These are phyloP conservation scores for Philotrypesis tridentata DNA, from an alignment of 1,140 invertebrate species.

Conservation along the genomic window DNA sequence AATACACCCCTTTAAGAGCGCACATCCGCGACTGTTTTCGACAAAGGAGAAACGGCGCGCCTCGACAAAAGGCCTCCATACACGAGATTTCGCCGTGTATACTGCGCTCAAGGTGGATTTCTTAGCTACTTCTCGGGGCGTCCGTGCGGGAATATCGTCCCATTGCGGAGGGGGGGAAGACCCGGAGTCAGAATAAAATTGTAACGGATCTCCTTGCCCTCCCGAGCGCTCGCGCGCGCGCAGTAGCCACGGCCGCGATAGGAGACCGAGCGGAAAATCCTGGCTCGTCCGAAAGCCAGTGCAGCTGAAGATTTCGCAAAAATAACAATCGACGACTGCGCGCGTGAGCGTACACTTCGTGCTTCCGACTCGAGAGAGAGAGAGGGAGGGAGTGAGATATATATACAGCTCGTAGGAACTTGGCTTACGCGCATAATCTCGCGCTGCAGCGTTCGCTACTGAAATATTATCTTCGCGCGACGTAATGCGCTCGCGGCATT, in stretches of 20 bases:
- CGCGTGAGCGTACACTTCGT: too few species aligned
- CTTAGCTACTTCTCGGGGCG: background rate
- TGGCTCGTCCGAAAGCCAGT: background rate
- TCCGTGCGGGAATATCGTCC: conserved; percentile 19
- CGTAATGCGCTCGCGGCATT: background rate
- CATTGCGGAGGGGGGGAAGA: background rate
- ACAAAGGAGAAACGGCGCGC: background rate
- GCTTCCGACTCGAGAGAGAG: too few species aligned
- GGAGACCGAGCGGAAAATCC: conserved; percentile 12
- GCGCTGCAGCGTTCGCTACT: too few species aligned
- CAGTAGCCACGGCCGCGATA: background rate
- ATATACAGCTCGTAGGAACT: too few species aligned
- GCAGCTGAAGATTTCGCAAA: background rate
- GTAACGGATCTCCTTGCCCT: background rate
- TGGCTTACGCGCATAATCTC: background rate
- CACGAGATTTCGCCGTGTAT: background rate
- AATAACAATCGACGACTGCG: conserved; percentile 28
- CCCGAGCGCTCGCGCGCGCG: too few species aligned
- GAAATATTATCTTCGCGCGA: conserved; percentile 15
- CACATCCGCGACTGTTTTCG: background rate
- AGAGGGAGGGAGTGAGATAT: too few species aligned
- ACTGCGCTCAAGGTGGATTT: background rate
- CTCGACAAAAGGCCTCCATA: background rate
- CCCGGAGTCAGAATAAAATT: background rate
- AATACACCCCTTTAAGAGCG: background rate